Evolutionary conservation across 2,888 invertebrate genomes (phyloP), one percentile per base, ranked within the genome.

Genomic region (Tenthredo mesomela): DNA sequence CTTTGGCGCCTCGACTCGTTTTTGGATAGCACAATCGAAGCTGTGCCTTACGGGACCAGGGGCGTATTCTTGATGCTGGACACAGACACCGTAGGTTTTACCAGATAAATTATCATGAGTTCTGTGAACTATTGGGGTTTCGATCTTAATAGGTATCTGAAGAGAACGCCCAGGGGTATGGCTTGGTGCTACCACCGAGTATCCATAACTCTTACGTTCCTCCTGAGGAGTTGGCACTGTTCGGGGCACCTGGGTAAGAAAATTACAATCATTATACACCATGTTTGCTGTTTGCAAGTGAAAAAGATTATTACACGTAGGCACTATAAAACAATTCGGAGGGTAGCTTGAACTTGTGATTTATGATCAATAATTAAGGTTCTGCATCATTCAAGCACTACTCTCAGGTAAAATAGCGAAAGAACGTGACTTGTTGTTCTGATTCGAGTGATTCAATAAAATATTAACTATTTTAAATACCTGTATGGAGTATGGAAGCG

Each of bases 401-500:
- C 33, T 33, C 54, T 29, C 47, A 77, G n/a, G 54, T 18, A 6
- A 77, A 33, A 33, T 54, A 4, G 21, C 25, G 15, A 43, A 54
- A 21, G 6, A 61, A 54, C 7, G 7, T 7, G n/a, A 54, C n/a
- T 54, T n/a, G 54, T 7, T 54, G 7, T 54, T 54, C 54, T n/a
- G 6, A 54, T 54, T n/a, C n/a, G 7, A n/a, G 9, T 58, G 12
- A 37, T 21, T 61, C 6, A 21, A 61, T 61, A 10, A 10, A 25
- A n/a, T 10, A n/a, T 29, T 18, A 47, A 9, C 12, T 4, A 37
- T 82, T 33, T n/a, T n/a, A 12, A 37, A 18, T 88, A 89, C 89
- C 87, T 89, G 86, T 40, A 89, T 86, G 33, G 65, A 78, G 67
- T 89, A 86, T 29, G 90, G 89, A 21, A 87, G 61, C 58, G 86